Evolutionary conservation across 2,888 invertebrate genomes (phyloP), one percentile per base, ranked within the genome.

Genomic region (Noctua comes): DNA sequence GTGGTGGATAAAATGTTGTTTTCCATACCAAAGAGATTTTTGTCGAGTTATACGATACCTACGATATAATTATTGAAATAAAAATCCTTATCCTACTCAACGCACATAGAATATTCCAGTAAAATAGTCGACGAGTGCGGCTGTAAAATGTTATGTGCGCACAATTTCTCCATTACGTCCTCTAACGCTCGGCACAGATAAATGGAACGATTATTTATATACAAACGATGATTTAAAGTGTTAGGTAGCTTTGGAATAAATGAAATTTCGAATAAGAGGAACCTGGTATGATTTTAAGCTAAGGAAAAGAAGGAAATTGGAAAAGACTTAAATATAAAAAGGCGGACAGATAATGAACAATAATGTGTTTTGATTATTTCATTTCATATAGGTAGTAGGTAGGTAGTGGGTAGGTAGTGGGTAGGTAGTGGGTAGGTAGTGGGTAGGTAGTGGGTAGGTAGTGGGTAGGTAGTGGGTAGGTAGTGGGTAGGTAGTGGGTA

Each of bases 71-170:
- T 21, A 68, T 68, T 31, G 24, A 74, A 68, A 69, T 27, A 70
- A 73, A 70, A 77, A 62, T 43, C 48, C 21, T 43, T 3, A 36
- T 73, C 21, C 48, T 21, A 36, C 59, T 76, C 18, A 31, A 57
- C 7, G 13, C 43, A 24, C 40, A 64, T 73, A 72, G 65, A 78
- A 74, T 74, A 79, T 79, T 36, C 36, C 10, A 85, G 48, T 71
- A 54, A 84, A 84, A 84, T 64, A 64, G 65, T 57, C 71, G 65
- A 77, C 84, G 86, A 88, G 87, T 86, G 86, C 68, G 87, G 86
- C 79, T 85, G 83, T 91, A 90, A 91, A 91, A 90, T 89, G 89
- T 91, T 89, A 92, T 88, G 89, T 74, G 75, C 74, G 83, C 88
- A 88, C 89, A 91, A 91, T 92, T 90, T 88, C 88, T 83, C 90